Evolutionary conservation across 1,140 invertebrate genomes (phyloP).

Genomic region (Hyposmocoma kahamanoa): DNA sequence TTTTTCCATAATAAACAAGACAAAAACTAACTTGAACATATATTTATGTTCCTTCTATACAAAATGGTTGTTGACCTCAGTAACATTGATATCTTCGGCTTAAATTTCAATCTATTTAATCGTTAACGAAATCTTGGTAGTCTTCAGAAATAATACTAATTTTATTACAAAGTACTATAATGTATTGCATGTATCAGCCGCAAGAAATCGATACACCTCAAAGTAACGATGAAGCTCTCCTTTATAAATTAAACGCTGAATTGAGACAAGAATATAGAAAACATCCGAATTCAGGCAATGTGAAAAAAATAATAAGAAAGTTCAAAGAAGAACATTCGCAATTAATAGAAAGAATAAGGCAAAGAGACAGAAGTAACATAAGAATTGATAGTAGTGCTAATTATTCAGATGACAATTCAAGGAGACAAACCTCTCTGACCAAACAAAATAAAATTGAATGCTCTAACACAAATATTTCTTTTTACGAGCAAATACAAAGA

Average conservation of each 20-base stretch:
- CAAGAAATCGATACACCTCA: constrained; percentile 24
- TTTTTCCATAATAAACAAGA: not conserved
- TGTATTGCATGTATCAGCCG: constrained; percentile 31
- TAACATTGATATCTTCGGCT: no score
- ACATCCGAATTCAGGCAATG: constrained; percentile 21
- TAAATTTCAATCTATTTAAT: no score
- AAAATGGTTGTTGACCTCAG: no score
- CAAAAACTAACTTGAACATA: not conserved
- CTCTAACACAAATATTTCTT: no score
- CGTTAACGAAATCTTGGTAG: no score
- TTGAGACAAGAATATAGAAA: constrained; percentile 43
- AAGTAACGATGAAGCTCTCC: constrained; percentile 29
- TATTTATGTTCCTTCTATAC: no score
- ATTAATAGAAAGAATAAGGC: constrained; percentile 29
- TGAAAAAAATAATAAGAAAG: constrained; percentile 32
- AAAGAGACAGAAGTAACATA: constrained; percentile 16
- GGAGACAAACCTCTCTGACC: no score
- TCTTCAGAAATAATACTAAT: no score
- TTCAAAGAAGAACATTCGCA: constrained; percentile 48
- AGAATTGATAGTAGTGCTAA: constrained; percentile 9
- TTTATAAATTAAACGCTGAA: constrained; percentile 54
- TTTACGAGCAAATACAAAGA: no score
- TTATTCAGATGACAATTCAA: no score
- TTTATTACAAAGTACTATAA: no score
- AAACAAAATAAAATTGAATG: no score